Base-by-base conservation (phyloP, 1,140 invertebrate species). In the Eumeta japonica region DNA sequence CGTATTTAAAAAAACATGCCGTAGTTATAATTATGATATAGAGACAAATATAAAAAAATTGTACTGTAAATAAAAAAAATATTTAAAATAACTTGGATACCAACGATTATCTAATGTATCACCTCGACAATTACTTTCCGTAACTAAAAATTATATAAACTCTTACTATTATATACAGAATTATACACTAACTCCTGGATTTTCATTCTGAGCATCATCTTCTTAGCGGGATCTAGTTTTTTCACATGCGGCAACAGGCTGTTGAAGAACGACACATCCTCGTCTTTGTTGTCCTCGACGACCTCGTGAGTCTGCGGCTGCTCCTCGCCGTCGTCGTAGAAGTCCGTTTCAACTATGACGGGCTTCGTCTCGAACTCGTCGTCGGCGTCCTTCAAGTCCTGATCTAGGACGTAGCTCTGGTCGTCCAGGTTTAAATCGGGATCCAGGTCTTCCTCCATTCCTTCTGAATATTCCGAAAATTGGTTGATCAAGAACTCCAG, bases 331-430 rank as follows among this genome's bases (percentile, higher is more conserved):
- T 73, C 68, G 37, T 73, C 68, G 31, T 65, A 71, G 24, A 73
- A 73, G 37, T 73, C 68, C 5, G 68, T 63, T 30, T 73, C 66
- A 58, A 68, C 60, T 16, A 73, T 71, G 0, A 74, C 54, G 4
- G 68, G 68, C 58, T 74, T 74, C 1, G 66, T 68, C n/a, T 74
- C 68, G 35, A 74, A 74, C 45, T 74, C 68, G 28, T 74, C 68
- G 35, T 67, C 68, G 16, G 71, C 68, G 34, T 73, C 68, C 9
- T 71, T 66, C 17, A 33, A 50, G 53, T 41, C 27, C 37, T 54
- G 56, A 31, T 3, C 20, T 24, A 24, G n/a, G n/a, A 24, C 35
- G 19, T 29, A 34, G 16, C 62, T 59, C 7, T 52, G 42, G 3
- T 74, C 66, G 33, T 52, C 59, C 15, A 61, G 55, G n/a, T 41